Evolutionary conservation across 1,140 invertebrate species (phyloP), one percentile per base, ranked within the genome.

Genomic region (Calliphora vicina): DNA sequence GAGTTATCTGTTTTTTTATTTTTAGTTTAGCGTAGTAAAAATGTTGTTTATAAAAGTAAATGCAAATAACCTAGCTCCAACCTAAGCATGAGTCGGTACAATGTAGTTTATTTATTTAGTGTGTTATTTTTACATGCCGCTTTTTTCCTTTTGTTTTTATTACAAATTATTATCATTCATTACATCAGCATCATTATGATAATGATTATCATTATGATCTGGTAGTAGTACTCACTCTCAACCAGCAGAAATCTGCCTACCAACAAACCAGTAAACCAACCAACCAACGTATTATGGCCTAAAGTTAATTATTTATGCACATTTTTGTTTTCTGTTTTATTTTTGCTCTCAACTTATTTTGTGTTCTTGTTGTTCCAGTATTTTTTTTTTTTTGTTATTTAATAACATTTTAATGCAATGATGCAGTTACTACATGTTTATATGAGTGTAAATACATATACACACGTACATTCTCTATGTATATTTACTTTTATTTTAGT

Each of bases 351-450:
- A 1, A 15, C 50, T 57, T n/a, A 15, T n/a, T 57, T n/a, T 57
- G 4, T 5, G 13, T 57, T 12, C 13, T 57, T 57, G 45, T 50
- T 50, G 45, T 50, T 50, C 12, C 12, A 17, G 10, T 57, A 13
- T 57, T 57, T 57, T 2, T 57, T 57, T 15, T 57, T 17, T 57
- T 57, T 57, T 57, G 13, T 57, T 67, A 67, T 23, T 67, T 23
- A 67, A 67, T 67, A 67, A 67, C 61, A 61, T 67, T 67, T 67
- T 67, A 67, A 67, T 67, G 61, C 61, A 67, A 67, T 67, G 61
- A 67, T 67, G 61, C 61, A 67, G 61, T 67, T 67, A 23, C 4
- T 67, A 8, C 2, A 10, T 10, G 12, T 5, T 57, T 15, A 15
- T 8, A 26, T 74, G 6, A 15, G 15, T 13, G 43, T 27, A 74